Base-by-base conservation (phyloP, 2,888 invertebrate species). In the Euspilapteryx auroguttella region DNA sequence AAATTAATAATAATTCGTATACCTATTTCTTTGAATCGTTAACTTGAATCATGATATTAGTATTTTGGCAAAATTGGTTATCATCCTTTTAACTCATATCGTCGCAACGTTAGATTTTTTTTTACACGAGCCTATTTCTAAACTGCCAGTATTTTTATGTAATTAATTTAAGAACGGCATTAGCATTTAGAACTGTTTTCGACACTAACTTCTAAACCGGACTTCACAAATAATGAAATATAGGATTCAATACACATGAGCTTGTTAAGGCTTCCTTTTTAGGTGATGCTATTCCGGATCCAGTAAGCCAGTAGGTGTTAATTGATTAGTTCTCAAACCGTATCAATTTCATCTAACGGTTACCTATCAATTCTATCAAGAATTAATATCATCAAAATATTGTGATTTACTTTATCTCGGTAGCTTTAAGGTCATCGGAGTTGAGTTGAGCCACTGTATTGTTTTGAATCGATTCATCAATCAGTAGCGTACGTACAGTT, bases 381-480 rank as follows among this genome's bases (percentile, higher is more conserved):
- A 55, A 47, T 39, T 50, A 45, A 37, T 39, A 47, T 51, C 46
- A 49, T 58, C 50, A 48, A 51, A 57, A 51, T 49, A 46, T 53
- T 56, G 58, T 62, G 59, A 63, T 56, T 55, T 59, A 62, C 49
- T 42, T 38, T 50, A 54, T 53, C 54, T 41, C 37, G 24, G 32
- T 29, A 39, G 40, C 26, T 43, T 41, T 32, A 42, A 41, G 61
- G 62, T 62, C 64, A 59, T 49, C 45, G 34, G 37, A 40, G 45
- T 42, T 49, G 38, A n/a, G 45, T n/a, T 51, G 44, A 45, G 38
- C 39, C 15, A 12, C 21, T 14, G 43, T 47, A 59, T 68, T 65
- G 66, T 68, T 56, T 64, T 39, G 44, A 45, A 50, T 51, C 56
- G 48, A 52, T 48, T 49, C 55, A 68, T 69, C 57, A 63, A 66